phyloP scores from a whole-genome alignment of 2,797 vertebrate species.

The Pseudochromis fuscus region DNA sequence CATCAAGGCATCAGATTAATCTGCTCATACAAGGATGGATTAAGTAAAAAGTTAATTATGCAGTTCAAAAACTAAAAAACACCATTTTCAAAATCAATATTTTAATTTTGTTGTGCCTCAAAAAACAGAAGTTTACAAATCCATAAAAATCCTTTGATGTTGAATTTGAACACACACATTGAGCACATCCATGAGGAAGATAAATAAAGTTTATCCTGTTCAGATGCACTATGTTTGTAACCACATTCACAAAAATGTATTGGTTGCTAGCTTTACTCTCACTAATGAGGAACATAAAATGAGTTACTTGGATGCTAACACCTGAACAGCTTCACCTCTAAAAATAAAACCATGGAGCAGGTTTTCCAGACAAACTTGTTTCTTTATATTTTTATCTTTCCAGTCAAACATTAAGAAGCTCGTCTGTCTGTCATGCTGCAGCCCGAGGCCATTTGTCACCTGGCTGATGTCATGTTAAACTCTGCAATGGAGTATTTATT shows the following conservation, averaged over 20 bases:
- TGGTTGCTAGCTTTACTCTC: not conserved
- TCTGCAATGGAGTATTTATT: conserved; percentile 3
- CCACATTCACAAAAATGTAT: not conserved
- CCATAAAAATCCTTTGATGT: not conserved
- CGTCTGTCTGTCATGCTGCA: conserved; percentile 7
- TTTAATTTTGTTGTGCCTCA: not conserved
- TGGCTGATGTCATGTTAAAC: conserved; percentile 16
- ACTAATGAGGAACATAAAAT: not conserved
- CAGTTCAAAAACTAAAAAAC: too few species aligned
- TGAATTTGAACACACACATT: not conserved
- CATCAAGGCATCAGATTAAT: too few species aligned
- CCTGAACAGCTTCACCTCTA: not conserved
- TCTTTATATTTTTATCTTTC: conserved; percentile 17
- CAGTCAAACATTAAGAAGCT: not conserved
- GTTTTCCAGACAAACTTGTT: conserved; percentile 34
- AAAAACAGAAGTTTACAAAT: not conserved
- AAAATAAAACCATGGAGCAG: conserved; percentile 39
- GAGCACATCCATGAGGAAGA: not conserved
- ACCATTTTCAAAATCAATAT: not conserved
- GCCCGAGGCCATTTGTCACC: conserved; percentile 2
- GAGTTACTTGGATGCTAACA: not conserved
- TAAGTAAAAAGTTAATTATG: too few species aligned
- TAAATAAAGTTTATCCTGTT: not conserved
- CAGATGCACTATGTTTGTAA: not conserved
- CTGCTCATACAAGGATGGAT: too few species aligned